These are phyloP conservation scores for Macrotis lagotis DNA, from an alignment of 2,113 vertebrate species.

Conservation along the genomic window DNA sequence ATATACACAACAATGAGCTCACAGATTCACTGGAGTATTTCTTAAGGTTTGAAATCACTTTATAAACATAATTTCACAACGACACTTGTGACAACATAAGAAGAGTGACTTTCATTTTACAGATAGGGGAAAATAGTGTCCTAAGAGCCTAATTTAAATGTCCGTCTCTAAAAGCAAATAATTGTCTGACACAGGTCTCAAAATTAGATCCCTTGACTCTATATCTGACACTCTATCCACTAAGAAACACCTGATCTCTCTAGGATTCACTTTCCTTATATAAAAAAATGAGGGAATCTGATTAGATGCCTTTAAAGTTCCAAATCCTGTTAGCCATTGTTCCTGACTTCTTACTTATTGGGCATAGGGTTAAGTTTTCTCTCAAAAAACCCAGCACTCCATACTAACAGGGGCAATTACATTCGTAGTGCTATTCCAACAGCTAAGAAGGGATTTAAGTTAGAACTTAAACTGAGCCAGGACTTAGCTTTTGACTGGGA, in stretches of 20 bases:
- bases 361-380: neutral
- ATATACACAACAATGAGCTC: too few relatives aligned
- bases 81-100: neutral
- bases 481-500: neutral
- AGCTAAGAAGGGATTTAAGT: too few relatives aligned
- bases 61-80: neutral
- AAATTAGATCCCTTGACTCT: neutral
- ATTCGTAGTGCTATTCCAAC: neutral
- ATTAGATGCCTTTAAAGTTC: neutral
- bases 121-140: neutral
- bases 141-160: neutral
- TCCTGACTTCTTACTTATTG: neutral
- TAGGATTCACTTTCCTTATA: neutral
- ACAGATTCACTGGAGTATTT: neutral
- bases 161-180: neutral
- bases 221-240: neutral
- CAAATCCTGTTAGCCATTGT: neutral
- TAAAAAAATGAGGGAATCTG: neutral
- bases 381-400: neutral
- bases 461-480: neutral
- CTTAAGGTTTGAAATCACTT: neutral
- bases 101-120: neutral
- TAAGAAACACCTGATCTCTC: neutral
- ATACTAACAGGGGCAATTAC: neutral
- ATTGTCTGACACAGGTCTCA: neutral